Percentiles rank a stretch among this genome's conserved stretches.
Evolutionary conservation across 2,113 vertebrate genomes (phyloP).

Genomic region (Hippocampus abdominalis): DNA sequence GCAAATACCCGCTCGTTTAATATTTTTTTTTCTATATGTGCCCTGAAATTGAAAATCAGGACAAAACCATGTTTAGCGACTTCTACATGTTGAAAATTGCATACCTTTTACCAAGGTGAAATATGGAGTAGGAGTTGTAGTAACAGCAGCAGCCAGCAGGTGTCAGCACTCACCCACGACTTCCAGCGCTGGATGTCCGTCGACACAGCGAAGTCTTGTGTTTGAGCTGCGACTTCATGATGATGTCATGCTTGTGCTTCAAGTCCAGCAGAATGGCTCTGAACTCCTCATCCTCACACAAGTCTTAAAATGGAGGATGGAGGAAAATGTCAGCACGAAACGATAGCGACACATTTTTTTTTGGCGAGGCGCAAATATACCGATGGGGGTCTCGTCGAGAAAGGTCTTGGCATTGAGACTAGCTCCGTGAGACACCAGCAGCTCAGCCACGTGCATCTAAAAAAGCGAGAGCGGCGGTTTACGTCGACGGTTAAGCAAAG

Average conservation of each 20-base stretch:
- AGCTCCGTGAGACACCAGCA: constrained; percentile 91
- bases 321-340: neutral
- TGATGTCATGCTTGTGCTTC: constrained; percentile 95
- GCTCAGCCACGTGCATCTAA: constrained; percentile 93
- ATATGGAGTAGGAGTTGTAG: neutral
- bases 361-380: constrained; percentile 60
- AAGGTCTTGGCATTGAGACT: constrained; percentile 90
- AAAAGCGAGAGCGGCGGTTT: constrained; percentile 12
- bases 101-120: too few relatives aligned
- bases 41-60: too few relatives aligned
- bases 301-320: constrained; percentile 66
- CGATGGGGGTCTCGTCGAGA: constrained; percentile 95
- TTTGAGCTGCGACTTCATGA: constrained; percentile 97
- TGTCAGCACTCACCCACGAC: constrained; percentile 84
- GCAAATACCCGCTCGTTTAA: too few relatives aligned
- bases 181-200: constrained; percentile 91
- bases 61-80: too few relatives aligned
- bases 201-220: constrained; percentile 93
- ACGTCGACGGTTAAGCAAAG: neutral
- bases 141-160: constrained; percentile 46
- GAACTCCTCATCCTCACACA: constrained; percentile 96
- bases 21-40: too few relatives aligned
- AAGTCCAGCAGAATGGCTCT: constrained; percentile 88
- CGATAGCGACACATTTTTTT: neutral
- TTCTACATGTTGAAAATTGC: too few relatives aligned